Evolutionary conservation across 2,113 vertebrate species (phyloP).

Genomic region (Apodemus speciosus): DNA sequence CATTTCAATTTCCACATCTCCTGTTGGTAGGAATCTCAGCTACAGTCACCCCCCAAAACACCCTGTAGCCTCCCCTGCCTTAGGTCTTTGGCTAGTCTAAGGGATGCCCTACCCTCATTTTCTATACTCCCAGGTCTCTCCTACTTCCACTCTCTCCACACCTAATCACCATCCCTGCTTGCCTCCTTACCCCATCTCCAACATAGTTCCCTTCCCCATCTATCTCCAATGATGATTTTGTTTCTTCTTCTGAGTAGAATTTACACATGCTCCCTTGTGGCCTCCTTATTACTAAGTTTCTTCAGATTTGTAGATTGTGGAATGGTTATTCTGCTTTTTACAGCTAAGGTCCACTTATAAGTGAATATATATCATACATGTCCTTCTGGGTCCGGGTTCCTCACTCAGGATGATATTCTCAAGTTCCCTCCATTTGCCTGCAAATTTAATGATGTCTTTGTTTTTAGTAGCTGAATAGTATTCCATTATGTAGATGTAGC

Average conservation of each 20-base stretch:
- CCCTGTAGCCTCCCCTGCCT: background rate
- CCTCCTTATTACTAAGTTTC: background rate
- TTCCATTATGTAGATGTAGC: background rate
- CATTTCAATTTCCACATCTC: background rate
- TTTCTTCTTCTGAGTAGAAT: background rate
- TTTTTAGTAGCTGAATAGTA: background rate
- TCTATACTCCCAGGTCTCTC: background rate
- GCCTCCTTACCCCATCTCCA: background rate
- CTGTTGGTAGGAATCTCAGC: background rate
- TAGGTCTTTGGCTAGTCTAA: background rate
- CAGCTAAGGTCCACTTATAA: background rate
- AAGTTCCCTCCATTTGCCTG: background rate
- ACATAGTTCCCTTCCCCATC: background rate
- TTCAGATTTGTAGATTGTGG: background rate
- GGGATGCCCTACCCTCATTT: background rate
- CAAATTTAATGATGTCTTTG: background rate
- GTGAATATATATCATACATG: background rate
- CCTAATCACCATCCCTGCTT: background rate
- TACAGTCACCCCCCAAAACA: background rate
- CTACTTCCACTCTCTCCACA: background rate
- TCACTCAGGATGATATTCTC: background rate
- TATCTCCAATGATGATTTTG: background rate
- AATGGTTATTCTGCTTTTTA: background rate
- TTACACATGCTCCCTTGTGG: background rate
- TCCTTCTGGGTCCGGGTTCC: background rate